Evolutionary conservation across 2,888 invertebrate genomes (phyloP), one percentile per base, ranked within the genome.

Genomic region (Tricholauxania praeusta): DNA sequence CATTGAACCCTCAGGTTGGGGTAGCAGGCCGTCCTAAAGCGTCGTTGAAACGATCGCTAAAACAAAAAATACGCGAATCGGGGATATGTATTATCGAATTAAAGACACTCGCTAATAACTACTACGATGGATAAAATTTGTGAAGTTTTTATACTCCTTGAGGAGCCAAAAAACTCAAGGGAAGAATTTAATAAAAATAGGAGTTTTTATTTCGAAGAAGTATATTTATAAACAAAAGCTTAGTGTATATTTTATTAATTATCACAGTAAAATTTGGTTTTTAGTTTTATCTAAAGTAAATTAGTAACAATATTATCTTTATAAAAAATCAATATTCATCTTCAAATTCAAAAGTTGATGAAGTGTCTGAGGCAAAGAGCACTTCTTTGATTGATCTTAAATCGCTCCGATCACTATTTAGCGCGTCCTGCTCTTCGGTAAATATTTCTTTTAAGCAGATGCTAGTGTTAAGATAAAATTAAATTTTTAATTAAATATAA

Each of bases 341-440:
- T 32, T 72, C 67, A 39, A 66, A 59, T 14, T 66, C 72, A 63
- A 66, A 66, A 19, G 60, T 66, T 8, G 72, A 74, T n/a, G 71
- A 52, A 7, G 67, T 64, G n/a, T 76, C 75, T 12, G 72, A 74
- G 15, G 62, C 48, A 28, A 67, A 72, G 14, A 74, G 66, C 14
- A 70, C 69, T 8, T 77, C 72, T 68, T 76, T 74, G 12, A 79
- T 75, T 6, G 74, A 75, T 72, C 78, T 74, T 53, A 80, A 69
- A 72, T 79, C 77, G 47, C 65, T 75, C 28, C 78, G 77, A 65
- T 81, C 79, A 15, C 69, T 74, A 8, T 72, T 74, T 53, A 79
- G 69, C 12, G 76, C 76, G 2, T 74, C 67, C 15, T 73, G 77
- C 62, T 81, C 80, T n/a, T 79, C 77, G 22, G 73, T 74, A n/a